Evolutionary conservation across 2,888 invertebrate genomes (phyloP), one percentile per base, ranked within the genome.

Genomic region (Ariolimax columbianus): DNA sequence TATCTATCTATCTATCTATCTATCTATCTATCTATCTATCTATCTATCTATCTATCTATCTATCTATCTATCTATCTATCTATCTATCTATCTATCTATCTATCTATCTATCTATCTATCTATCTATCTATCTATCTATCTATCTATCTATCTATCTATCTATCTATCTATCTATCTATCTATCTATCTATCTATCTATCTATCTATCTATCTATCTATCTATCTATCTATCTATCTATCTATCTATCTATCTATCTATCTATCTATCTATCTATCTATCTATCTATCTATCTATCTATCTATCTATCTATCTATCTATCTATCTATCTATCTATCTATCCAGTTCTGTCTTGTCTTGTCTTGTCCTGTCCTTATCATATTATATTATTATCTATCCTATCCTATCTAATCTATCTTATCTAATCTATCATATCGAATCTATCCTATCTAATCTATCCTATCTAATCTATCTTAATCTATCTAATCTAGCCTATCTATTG

Each of bases 131-230:
- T 55, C 55, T 17, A 9, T 17, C 6, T 9, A 47, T 6, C 14
- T 14, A 47, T 6, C n/a, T 66, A 33, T 30, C 30, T 66, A 33
- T 66, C 66, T 66, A 9, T 66, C 30, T 66, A 33, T 30, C 30
- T 66, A 9, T 66, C 30, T 66, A 33, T 30, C 30, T 30, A 33
- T 66, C 63, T 63, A n/a, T 63, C 63, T 63, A n/a, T 63, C 63
- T 63, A n/a, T 63, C 63, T 63, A n/a, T 63, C 63, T 63, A n/a
- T 63, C 63, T 63, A n/a, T 63, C 63, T 63, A n/a, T 63, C 63
- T 63, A n/a, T 63, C 63, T 63, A n/a, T 63, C 63, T 63, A n/a
- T 63, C 63, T 63, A n/a, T 63, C 63, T 63, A n/a, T 63, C 63
- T 63, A n/a, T 63, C 63, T 63, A n/a, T 63, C 63, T 63, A n/a